These are phyloP conservation scores for Sinohyriopsis cumingii DNA, from an alignment of 2,888 invertebrate species.

Conservation along the genomic window DNA sequence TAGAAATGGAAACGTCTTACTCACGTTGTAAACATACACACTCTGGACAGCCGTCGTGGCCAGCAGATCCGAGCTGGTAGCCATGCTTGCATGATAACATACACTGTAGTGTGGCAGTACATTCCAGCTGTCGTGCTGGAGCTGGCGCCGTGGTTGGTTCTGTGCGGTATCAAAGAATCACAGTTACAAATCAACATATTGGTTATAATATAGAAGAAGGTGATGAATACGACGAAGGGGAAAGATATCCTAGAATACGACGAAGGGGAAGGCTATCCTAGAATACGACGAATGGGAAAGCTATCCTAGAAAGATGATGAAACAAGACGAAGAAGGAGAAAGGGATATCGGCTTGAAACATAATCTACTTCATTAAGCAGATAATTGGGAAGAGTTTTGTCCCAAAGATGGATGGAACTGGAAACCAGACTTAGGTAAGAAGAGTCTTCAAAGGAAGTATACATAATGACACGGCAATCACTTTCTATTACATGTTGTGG, in stretches of 20 bases:
- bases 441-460: too few relatives aligned
- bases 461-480: too few relatives aligned
- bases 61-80: conserved; percentile 33
- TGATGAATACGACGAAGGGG: background rate
- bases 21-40: conserved; percentile 37
- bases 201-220: background rate
- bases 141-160: conserved; percentile 22
- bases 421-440: too few relatives aligned
- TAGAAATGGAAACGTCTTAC: background rate
- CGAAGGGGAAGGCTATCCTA: background rate
- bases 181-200: background rate
- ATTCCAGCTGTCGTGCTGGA: conserved; percentile 28
- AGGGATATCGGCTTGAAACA: background rate
- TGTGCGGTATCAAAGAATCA: background rate
- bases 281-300: background rate
- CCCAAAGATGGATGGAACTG: too few relatives aligned
- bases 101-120: conserved; percentile 36
- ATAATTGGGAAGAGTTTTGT: too few relatives aligned
- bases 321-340: background rate
- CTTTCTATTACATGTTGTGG: too few relatives aligned
- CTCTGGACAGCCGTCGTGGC: conserved; percentile 36
- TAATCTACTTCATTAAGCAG: background rate
- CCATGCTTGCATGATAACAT: conserved; percentile 41
- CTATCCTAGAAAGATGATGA: too few relatives aligned
- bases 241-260: background rate